Evolutionary conservation across 2,888 invertebrate species (phyloP), one percentile per base, ranked within the genome.

Genomic region (Leucophora obtusa): DNA sequence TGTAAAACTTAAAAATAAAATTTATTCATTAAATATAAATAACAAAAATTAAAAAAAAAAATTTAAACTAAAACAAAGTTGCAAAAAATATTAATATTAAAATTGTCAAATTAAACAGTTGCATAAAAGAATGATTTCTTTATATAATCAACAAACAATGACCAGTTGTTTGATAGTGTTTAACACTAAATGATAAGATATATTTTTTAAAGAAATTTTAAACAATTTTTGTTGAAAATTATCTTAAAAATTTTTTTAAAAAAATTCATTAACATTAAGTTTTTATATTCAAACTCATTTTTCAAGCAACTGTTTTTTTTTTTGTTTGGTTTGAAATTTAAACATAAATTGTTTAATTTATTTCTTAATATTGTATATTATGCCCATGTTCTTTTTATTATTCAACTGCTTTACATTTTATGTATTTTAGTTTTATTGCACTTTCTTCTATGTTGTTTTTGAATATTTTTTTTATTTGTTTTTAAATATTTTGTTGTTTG

Each of bases 1-100:
- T 65, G 73, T 69, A 69, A 9, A 76, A 81, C 63, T 72, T 62
- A 81, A 77, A 43, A 21, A 15, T 38, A 33, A 59, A 35, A 14
- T 66, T 15, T 54, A 17, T n/a, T 28, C 28, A 66, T 18, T 33
- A 28, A 54, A 10, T 17, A n/a, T 15, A 65, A 65, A 11, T 17
- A 17, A 10, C 33, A 35, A 35, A 11, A 17, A 66, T 35, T 15
- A 17, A 65, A 65, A 53, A 35, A 38, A 38, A 9, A 38, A 38
- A 38, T 38, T 51, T 7, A 53, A 7, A 53, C 5, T 17, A 53
- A 53, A 21, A 14, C 14, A 54, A 7, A 6, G n/a, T 14, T 11
- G 53, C 28, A 28, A 28, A 58, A 58, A 58, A n/a, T 15, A 58
- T 33, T 33, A 15, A n/a, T n/a, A 33, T 14, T 8, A 28, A 28